Evolutionary conservation across 2,888 invertebrate species (phyloP).

Genomic region (Sabatieria punctata): DNA sequence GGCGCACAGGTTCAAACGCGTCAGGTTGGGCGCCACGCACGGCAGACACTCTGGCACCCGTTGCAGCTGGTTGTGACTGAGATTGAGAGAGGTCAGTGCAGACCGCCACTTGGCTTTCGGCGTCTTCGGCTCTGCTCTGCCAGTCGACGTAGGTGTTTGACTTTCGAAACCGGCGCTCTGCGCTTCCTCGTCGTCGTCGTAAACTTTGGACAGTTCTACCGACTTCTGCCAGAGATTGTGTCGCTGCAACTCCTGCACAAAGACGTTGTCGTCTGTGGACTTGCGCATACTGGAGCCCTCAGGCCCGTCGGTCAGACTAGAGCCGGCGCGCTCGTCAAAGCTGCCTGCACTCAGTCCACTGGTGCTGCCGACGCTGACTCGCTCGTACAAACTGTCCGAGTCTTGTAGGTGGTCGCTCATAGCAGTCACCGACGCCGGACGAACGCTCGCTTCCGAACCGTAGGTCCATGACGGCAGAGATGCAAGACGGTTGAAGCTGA

Average conservation of each 20-base stretch:
- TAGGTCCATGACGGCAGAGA: slow-evolving; percentile 43
- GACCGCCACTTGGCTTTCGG: slow-evolving; percentile 37
- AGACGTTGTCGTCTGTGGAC: slow-evolving; percentile 3
- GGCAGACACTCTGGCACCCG: slow-evolving; percentile 70
- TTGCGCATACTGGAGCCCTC: background rate
- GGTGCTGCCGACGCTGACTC: too few species aligned
- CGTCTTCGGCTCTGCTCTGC: background rate
- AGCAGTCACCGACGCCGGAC: too few species aligned
- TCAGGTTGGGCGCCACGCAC: slow-evolving; percentile 69
- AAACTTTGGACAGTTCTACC: slow-evolving; percentile 17
- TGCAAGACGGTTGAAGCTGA: slow-evolving; percentile 65
- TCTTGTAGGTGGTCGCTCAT: too few species aligned
- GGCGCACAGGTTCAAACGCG: slow-evolving; percentile 72
- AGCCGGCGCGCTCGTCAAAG: too few species aligned
- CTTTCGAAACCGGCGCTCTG: background rate
- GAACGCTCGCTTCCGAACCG: too few species aligned
- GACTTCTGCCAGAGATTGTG: slow-evolving; percentile 47
- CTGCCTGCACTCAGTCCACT: too few species aligned
- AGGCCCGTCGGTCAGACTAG: too few species aligned
- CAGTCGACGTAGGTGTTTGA: background rate
- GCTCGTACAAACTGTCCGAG: too few species aligned
- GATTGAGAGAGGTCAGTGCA: slow-evolving; percentile 52
- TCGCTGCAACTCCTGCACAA: slow-evolving; percentile 41
- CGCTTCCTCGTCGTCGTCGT: slow-evolving; percentile 16
- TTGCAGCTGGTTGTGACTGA: slow-evolving; percentile 75